Evolutionary conservation across 2,113 vertebrate species (phyloP).

Genomic region (Gambusia affinis): DNA sequence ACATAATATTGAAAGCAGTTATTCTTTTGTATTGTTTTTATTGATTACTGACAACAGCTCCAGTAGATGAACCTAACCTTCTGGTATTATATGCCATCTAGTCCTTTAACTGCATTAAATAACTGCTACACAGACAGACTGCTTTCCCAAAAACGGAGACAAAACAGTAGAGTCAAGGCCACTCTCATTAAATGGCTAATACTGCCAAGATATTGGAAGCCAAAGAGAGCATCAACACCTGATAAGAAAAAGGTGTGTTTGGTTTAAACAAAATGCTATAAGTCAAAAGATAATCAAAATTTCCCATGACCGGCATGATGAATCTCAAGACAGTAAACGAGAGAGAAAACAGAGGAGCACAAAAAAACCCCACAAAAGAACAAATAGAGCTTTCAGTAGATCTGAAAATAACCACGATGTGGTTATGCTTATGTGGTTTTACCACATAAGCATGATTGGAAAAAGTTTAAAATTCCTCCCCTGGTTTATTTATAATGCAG

Average conservation of each 20-base stretch:
- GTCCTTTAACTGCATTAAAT: too few relatives aligned
- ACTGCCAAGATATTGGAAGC: constrained; percentile 22
- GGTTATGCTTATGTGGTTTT: background rate
- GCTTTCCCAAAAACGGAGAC: constrained; percentile 3
- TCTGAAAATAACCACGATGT: background rate
- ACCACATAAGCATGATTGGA: background rate
- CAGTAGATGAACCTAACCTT: too few relatives aligned
- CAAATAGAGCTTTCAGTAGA: constrained; percentile 1
- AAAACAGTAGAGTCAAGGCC: constrained; percentile 21
- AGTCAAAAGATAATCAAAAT: background rate
- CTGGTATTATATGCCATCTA: too few relatives aligned
- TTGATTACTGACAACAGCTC: too few relatives aligned
- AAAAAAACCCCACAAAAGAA: background rate
- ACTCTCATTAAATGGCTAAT: constrained; percentile 10
- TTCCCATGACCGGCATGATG: constrained; percentile 8
- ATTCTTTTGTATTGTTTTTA: too few relatives aligned
- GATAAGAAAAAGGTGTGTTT: constrained; percentile 12
- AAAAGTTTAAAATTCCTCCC: background rate
- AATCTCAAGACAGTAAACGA: background rate
- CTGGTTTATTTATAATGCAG: too few relatives aligned
- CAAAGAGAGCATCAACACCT: constrained; percentile 1
- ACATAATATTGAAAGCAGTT: too few relatives aligned
- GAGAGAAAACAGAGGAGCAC: background rate
- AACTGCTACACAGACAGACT: too few relatives aligned
- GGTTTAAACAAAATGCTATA: constrained; percentile 3